Evolutionary conservation across 2,797 vertebrate genomes (phyloP), one percentile per base, ranked within the genome.

Genomic region (Discoglossus pictus): DNA sequence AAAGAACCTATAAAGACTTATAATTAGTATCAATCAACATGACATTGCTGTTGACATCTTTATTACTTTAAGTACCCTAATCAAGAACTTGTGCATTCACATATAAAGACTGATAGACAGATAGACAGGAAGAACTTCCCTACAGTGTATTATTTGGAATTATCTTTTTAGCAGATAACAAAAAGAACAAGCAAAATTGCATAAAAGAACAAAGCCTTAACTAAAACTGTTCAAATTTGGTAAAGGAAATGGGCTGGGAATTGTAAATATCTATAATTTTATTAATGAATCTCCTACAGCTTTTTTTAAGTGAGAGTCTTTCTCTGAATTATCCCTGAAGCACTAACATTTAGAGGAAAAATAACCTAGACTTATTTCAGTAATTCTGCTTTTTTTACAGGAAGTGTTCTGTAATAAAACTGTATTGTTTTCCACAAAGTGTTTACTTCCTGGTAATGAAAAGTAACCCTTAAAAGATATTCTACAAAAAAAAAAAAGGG

Each of bases 1-100:
- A 78, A 83, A 73, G 46, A 85, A 73, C 66, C 80, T 81, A 84
- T 87, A 79, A 82, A 85, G 81, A 72, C 79, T 83, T 78, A 80
- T 76, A 88, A 91, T 89, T 86, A 90, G 73, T 75, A 89, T 87
- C 84, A 81, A 86, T 89, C 87, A 88, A 76, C 55, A 63, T 84
- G 86, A 84, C 84, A 84, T 73, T 67, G 48, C 70, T 79, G 79
- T 77, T 82, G 86, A 87, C 83, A 83, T 83, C 81, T 88, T 88
- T 90, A 85, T 84, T 88, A 82, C 83, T 82, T 87, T 84, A 88
- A 88, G 85, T 78, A 79, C 76, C 82, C 84, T 84, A 84, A 86
- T 88, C 87, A 86, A 84, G 87, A 79, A 83, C 76, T 84, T 81
- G 75, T 77, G 71, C 75, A 78, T 73, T 83, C 74, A 80, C 62